Percentiles rank a stretch among this genome's conserved stretches.
These are phyloP conservation scores for Spisula solida DNA, from an alignment of 2,888 invertebrate species.

Conservation along the genomic window DNA sequence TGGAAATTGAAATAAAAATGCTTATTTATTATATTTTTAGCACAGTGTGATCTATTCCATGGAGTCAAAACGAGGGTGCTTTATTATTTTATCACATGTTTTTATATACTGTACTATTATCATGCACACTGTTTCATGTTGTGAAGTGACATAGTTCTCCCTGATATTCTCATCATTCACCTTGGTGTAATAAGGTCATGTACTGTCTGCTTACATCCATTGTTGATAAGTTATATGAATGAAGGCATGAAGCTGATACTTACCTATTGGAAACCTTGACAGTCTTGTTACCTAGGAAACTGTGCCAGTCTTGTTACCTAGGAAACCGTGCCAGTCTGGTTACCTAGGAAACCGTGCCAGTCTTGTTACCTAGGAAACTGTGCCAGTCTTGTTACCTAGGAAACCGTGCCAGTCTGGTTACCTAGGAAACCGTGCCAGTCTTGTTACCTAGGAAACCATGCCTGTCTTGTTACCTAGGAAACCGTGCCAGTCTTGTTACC, in stretches of 20 bases:
- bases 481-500: not conserved
- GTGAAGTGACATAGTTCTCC: slow-evolving; percentile 27
- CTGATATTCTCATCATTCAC: not conserved
- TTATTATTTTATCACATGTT: slow-evolving; percentile 41
- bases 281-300: not conserved
- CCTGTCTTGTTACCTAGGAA: no score
- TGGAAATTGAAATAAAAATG: not conserved
- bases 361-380: no score
- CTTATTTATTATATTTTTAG: slow-evolving; percentile 34
- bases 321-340: not conserved
- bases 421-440: not conserved
- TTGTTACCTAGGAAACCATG: not conserved
- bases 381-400: not conserved
- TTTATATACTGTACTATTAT: not conserved
- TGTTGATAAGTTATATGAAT: no score
- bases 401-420: not conserved
- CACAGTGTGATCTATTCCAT: slow-evolving; percentile 53
- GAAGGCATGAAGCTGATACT: no score
- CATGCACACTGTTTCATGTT: slow-evolving; percentile 26
- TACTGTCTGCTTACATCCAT: no score
- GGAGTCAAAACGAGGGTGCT: slow-evolving; percentile 60
- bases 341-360: not conserved
- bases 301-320: no score
- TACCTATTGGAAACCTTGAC: not conserved
- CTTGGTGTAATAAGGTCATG: not conserved